phyloP scores from a whole-genome alignment of 1,140 invertebrate species.

The Neotoxoptera formosana region DNA sequence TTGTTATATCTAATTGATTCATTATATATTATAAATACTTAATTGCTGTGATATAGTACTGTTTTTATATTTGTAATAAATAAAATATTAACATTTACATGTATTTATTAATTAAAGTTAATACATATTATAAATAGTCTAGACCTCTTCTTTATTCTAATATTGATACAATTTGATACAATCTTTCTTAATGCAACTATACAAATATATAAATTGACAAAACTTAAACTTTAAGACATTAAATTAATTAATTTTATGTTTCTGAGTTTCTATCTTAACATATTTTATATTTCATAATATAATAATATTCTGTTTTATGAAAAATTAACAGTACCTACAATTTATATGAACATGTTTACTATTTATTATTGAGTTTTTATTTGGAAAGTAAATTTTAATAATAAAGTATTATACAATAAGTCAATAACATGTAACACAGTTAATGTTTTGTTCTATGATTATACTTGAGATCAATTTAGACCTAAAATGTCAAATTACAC shows the following conservation, averaged over 20 bases:
- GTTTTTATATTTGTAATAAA: neutral
- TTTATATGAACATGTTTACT: neutral
- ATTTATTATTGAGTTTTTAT: neutral
- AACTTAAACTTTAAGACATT: neutral
- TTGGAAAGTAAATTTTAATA: neutral
- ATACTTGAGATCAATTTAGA: constrained; percentile 24
- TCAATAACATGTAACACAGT: neutral
- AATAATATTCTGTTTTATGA: neutral
- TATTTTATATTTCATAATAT: neutral
- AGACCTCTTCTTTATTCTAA: neutral
- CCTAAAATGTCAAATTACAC: neutral
- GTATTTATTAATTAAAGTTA: neutral
- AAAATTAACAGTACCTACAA: constrained; percentile 19
- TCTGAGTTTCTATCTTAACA: too few relatives aligned
- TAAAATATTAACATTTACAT: neutral
- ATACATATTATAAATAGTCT: neutral
- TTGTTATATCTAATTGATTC: neutral
- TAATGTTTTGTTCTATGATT: neutral
- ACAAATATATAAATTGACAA: neutral
- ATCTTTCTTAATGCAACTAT: neutral
- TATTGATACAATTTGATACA: neutral
- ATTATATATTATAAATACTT: neutral
- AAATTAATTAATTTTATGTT: neutral
- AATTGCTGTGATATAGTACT: neutral
- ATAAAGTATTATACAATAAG: neutral